phyloP scores from a whole-genome alignment of 2,113 vertebrate genomes.

The Leucopternis melanops region DNA sequence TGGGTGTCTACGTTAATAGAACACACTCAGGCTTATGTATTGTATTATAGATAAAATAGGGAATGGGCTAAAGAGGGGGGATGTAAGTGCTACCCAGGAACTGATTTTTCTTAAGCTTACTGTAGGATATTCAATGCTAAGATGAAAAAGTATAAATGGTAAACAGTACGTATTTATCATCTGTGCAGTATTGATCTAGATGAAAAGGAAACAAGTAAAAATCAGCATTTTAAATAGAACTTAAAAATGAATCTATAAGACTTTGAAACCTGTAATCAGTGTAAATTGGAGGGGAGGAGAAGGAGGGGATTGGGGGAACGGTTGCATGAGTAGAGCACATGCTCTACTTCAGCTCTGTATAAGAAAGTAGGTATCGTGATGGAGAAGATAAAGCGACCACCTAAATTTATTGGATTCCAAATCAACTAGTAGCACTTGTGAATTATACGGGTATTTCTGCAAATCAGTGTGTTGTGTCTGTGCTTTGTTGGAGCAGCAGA shows the following conservation, averaged over 20 bases:
- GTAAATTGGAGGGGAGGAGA: conserved; percentile 38
- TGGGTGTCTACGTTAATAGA: not conserved
- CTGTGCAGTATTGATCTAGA: conserved; percentile 25
- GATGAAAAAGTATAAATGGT: not conserved
- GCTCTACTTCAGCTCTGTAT: not conserved
- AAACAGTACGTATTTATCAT: conserved; percentile 29
- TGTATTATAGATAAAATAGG: not conserved
- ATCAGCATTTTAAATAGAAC: conserved; percentile 51
- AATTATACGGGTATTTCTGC: not conserved
- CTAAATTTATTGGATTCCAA: not conserved
- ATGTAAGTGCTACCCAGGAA: not conserved
- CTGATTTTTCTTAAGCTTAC: not conserved
- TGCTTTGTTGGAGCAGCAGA: conserved; percentile 27
- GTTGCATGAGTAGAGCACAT: not conserved
- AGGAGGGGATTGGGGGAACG: not conserved
- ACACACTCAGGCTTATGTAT: not conserved
- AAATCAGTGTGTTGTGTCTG: not conserved
- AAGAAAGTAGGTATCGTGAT: not conserved
- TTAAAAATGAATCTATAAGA: conserved; percentile 8
- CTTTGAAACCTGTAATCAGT: conserved; percentile 45
- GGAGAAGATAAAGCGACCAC: not conserved
- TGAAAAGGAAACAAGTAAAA: conserved; percentile 55
- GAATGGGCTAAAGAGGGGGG: not conserved
- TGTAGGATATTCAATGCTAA: not conserved
- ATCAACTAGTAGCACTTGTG: not conserved